These are phyloP conservation scores for Platycheirus albimanus DNA, from an alignment of 2,888 invertebrate genomes.

Conservation along the genomic window DNA sequence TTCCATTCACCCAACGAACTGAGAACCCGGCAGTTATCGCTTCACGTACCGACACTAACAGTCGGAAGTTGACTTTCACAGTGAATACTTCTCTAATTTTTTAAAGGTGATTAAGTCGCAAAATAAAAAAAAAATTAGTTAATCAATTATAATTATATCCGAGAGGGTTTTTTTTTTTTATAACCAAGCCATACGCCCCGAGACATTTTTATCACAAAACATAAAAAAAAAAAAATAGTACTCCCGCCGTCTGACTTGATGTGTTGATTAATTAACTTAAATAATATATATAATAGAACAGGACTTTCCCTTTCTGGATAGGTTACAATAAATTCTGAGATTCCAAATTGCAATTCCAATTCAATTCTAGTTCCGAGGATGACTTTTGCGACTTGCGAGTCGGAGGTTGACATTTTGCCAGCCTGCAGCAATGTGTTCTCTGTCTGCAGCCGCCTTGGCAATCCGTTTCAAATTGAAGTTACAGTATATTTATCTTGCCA, in stretches of 20 bases:
- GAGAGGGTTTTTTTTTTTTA: constrained; percentile 15
- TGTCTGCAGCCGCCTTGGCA: constrained; percentile 56
- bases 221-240: constrained; percentile 19
- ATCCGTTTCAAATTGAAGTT: constrained; percentile 58
- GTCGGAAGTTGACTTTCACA: constrained; percentile 70
- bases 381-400: constrained; percentile 30
- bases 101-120: constrained; percentile 19
- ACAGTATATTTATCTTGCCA: constrained; percentile 62
- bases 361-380: constrained; percentile 4
- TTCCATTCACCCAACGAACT: constrained; percentile 64
- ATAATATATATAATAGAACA: constrained; percentile 35
- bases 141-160: constrained; percentile 36
- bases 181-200: constrained; percentile 16
- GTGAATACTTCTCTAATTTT: constrained; percentile 63
- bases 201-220: too few relatives aligned
- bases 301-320: constrained; percentile 62
- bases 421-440: constrained; percentile 53
- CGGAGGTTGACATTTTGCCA: constrained; percentile 60
- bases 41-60: constrained; percentile 59
- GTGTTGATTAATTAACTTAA: constrained; percentile 62
- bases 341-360: too few relatives aligned
- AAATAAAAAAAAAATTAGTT: constrained; percentile 10
- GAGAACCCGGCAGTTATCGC: constrained; percentile 69
- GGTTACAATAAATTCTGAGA: background rate
- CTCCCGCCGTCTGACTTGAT: constrained; percentile 27